phyloP scores from a whole-genome alignment of 2,113 vertebrate species.

The Calidris pugnax region DNA sequence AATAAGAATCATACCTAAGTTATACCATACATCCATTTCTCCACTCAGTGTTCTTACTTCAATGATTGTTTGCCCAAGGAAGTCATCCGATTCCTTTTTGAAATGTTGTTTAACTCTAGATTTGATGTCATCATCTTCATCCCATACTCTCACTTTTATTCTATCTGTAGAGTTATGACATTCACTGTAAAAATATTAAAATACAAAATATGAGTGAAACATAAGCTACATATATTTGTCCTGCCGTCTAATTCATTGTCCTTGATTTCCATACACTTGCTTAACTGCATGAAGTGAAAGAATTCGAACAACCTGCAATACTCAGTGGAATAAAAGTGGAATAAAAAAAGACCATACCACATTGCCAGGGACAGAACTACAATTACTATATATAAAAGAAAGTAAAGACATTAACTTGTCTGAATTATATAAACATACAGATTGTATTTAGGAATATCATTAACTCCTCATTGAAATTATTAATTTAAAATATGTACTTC shows the following conservation, averaged over 20 bases:
- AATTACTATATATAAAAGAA: not conserved
- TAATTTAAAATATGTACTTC: not conserved
- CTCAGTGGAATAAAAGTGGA: not conserved
- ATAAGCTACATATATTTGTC: not conserved
- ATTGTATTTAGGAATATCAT: not conserved
- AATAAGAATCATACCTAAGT: conserved; percentile 83
- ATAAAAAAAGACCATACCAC: not conserved
- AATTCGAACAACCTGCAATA: not conserved
- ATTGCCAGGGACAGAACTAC: not conserved
- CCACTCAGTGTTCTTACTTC: conserved; percentile 96
- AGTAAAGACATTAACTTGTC: not conserved
- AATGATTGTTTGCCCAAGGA: conserved; percentile 96
- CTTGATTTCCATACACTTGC: accelerated
- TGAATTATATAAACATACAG: not conserved
- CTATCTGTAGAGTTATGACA: conserved; percentile 98
- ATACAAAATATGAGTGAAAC: not conserved
- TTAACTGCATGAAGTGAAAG: not conserved
- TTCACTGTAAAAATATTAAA: conserved; percentile 79
- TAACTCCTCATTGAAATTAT: not conserved
- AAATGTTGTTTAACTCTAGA: conserved; percentile 98
- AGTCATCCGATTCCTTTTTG: conserved; percentile 97
- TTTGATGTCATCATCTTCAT: conserved; percentile 98
- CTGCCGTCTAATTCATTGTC: not conserved
- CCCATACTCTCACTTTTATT: conserved; percentile 98
- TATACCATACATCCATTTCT: conserved; percentile 99